phyloP scores from a whole-genome alignment of 2,113 vertebrate species.

The Etia nguti region DNA sequence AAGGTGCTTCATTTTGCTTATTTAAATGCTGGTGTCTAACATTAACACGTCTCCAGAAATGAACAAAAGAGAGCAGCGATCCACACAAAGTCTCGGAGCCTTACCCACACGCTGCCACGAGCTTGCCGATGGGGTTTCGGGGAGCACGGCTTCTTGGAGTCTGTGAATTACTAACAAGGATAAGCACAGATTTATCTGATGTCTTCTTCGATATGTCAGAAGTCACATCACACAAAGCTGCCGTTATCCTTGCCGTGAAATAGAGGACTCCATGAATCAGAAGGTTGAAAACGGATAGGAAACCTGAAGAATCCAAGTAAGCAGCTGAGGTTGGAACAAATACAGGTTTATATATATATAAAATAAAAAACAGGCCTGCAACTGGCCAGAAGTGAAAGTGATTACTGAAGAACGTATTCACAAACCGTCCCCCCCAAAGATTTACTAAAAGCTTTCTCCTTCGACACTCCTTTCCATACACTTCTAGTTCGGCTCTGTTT shows the following conservation, averaged over 20 bases:
- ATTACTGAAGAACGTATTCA: neutral
- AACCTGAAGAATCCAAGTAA: neutral
- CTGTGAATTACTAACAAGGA: constrained; percentile 71
- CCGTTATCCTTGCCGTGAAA: constrained; percentile 69
- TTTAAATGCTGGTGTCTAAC: neutral
- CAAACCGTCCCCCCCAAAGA: neutral
- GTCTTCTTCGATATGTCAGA: constrained; percentile 76
- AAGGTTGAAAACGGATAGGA: neutral
- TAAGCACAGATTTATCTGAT: constrained; percentile 86
- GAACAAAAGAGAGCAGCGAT: neutral
- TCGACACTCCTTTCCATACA: neutral
- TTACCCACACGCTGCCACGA: neutral
- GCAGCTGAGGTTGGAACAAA: neutral
- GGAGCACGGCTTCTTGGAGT: constrained; percentile 12
- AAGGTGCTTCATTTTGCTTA: neutral
- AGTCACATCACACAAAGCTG: constrained; percentile 85
- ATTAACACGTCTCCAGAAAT: neutral
- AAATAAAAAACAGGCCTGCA: neutral
- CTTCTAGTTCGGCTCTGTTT: neutral
- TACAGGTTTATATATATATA: too few species aligned
- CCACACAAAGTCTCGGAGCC: neutral
- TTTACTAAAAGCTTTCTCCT: neutral
- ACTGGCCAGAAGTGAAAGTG: neutral
- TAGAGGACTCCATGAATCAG: neutral
- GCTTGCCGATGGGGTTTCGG: neutral